Evolutionary conservation across 2,113 vertebrate species (phyloP).

Genomic region (Bos indicus): DNA sequence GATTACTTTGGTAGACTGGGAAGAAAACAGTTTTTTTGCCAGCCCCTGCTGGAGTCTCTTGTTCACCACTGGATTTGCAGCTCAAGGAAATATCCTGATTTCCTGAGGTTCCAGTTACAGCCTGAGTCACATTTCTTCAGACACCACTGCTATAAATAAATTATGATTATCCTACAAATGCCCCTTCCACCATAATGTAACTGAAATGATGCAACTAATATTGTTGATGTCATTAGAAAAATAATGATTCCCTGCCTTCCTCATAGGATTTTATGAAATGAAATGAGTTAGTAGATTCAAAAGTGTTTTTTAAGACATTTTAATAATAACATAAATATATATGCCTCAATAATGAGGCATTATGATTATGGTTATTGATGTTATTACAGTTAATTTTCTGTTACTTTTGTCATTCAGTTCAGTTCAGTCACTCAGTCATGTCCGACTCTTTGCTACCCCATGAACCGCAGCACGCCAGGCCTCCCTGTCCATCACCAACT

Average conservation of each 20-base stretch:
- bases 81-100: background rate
- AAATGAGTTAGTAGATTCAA: background rate
- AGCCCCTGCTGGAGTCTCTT: background rate
- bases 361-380: background rate
- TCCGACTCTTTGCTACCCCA: background rate
- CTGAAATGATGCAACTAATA: background rate
- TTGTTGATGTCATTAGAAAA: background rate
- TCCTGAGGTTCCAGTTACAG: background rate
- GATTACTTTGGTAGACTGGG: background rate
- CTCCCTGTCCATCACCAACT: background rate
- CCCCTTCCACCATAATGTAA: background rate
- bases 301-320: background rate
- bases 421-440: background rate
- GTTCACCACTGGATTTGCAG: background rate
- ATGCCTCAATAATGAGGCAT: background rate
- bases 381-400: background rate
- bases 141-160: background rate
- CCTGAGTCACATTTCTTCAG: background rate
- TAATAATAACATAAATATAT: background rate
- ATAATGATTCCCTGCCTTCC: background rate
- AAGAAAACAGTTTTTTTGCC: background rate
- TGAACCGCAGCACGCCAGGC: background rate
- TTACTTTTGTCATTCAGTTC: background rate
- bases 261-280: background rate
- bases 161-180: background rate